Conservation (phyloP, 2,888 invertebrate genomes). For the Aphidius colemani region DNA sequence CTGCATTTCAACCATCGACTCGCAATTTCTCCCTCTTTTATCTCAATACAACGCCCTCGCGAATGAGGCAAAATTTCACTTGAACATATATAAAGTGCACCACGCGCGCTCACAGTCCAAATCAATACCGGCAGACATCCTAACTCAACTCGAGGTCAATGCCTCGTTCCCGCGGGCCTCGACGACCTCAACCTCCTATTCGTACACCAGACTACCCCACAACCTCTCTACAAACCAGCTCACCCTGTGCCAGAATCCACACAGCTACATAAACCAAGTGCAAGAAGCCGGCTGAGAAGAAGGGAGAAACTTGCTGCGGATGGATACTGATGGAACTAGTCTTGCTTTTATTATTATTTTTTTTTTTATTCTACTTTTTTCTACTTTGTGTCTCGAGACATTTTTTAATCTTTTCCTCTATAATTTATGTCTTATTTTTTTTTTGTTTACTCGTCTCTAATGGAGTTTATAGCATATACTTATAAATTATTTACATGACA, state of each 20-base stretch:
- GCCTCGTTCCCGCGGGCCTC: constrained; percentile 65
- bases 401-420: neutral
- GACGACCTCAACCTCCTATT: constrained; percentile 62
- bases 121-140: constrained; percentile 66
- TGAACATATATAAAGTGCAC: constrained; percentile 45
- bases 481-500: no score
- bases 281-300: no score
- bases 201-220: constrained; percentile 24
- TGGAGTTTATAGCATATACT: no score
- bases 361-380: neutral
- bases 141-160: constrained; percentile 65
- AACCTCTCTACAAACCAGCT: constrained; percentile 15
- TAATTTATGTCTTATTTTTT: neutral
- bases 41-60: neutral
- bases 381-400: neutral
- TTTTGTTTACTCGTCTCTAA: no score
- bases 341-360: neutral
- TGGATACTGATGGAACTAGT: constrained; percentile 16
- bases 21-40: constrained; percentile 38
- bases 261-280: neutral
- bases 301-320: neutral
- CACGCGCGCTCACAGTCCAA: constrained; percentile 47
- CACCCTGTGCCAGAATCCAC: constrained; percentile 19
- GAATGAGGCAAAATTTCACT: constrained; percentile 52
- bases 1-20: constrained; percentile 51